Conservation (phyloP, 2,113 vertebrate species). For the Chlorocebus sabaeus region DNA sequence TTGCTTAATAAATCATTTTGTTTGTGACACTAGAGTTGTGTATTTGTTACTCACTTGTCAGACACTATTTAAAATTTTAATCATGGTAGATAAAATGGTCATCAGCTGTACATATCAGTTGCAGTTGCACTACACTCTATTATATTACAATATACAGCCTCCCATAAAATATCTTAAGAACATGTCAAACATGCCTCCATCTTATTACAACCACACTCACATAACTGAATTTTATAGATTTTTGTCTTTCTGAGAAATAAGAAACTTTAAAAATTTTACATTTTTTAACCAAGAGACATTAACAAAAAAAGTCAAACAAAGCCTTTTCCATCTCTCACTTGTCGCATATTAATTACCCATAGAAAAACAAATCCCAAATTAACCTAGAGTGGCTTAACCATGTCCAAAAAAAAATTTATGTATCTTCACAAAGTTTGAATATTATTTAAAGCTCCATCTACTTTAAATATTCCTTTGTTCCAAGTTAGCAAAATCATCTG, state of each 20-base stretch:
- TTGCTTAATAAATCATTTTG: not conserved
- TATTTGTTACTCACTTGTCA: not conserved
- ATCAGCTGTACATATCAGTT: not conserved
- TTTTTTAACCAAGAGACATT: not conserved
- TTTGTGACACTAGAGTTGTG: not conserved
- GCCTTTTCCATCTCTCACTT: not conserved
- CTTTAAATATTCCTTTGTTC: not conserved
- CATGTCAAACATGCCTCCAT: not conserved
- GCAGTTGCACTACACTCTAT: not conserved
- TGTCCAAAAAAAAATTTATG: not conserved
- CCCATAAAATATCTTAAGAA: not conserved
- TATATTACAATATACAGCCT: not conserved
- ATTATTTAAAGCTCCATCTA: not conserved
- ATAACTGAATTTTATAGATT: not conserved
- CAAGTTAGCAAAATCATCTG: not conserved
- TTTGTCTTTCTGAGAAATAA: not conserved
- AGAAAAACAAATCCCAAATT: not conserved
- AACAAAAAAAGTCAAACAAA: not conserved
- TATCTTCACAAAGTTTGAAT: not conserved
- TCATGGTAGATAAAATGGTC: not conserved
- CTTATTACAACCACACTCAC: not conserved
- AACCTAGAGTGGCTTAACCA: not conserved
- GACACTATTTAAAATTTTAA: not conserved
- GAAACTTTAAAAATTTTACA: not conserved
- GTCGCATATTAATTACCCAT: not conserved